Evolutionary conservation across 2,888 invertebrate species (phyloP).

Genomic region (Dorcus parallelipipedus): DNA sequence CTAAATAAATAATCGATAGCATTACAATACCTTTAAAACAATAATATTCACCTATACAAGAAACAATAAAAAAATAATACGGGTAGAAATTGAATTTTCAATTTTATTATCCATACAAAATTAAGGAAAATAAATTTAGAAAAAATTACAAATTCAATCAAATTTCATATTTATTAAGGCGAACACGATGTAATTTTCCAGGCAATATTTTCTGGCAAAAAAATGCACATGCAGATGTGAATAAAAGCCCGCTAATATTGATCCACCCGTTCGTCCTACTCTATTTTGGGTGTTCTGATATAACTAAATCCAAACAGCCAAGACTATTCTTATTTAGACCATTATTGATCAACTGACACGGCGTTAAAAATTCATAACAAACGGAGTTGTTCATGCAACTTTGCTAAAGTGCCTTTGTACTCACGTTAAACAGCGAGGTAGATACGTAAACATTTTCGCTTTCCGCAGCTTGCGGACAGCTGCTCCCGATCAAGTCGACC

Average conservation of each 20-base stretch:
- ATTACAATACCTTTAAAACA: too few species aligned
- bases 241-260: neutral
- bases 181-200: too few species aligned
- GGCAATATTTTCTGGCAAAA: neutral
- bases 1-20: too few species aligned
- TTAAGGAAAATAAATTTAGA: too few species aligned
- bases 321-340: constrained; percentile 1
- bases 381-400: neutral
- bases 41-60: too few species aligned
- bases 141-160: too few species aligned
- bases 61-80: too few species aligned
- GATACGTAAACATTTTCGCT: constrained; percentile 40
- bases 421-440: constrained; percentile 41
- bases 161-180: too few species aligned
- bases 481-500: constrained; percentile 17
- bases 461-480: constrained; percentile 22
- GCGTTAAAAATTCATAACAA: neutral
- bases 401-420: constrained; percentile 25
- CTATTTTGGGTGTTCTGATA: constrained; percentile 11
- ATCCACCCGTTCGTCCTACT: neutral
- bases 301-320: constrained; percentile 3
- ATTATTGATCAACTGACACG: neutral
- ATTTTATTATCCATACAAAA: too few species aligned
- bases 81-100: too few species aligned
- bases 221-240: neutral